Evolutionary conservation across 2,797 vertebrate genomes (phyloP), one percentile per base, ranked within the genome.

Genomic region (Xyrichtys novacula): DNA sequence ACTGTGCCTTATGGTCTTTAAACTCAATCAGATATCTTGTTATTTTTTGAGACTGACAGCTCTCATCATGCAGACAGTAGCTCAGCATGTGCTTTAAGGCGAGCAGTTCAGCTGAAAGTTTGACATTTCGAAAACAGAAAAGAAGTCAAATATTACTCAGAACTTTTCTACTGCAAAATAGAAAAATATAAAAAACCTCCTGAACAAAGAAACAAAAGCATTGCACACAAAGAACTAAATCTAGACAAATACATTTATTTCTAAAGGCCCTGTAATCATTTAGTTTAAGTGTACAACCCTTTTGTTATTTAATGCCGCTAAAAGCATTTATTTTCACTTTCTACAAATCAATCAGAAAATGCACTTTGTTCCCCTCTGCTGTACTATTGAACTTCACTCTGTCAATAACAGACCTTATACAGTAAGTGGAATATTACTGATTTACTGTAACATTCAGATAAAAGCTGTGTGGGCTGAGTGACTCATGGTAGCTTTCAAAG

Each of bases 381-480:
- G 20, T 14, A 22, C 31, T 56, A 59, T 3, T 28, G 20, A 46
- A 61, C 19, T 47, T 16, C 53, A 29, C 25, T 49, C 57, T 66
- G 46, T 55, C 71, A 66, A 54, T 10, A 72, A 34, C 32, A 9
- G 66, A 78, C 65, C 52, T 60, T 62, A 23, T 65, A 80, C 62
- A 76, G 71, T 72, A 61, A 80, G 53, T 73, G 50, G 34, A 65
- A 76, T 83, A 75, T 78, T 76, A 74, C 55, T 73, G 52, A 59
- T 77, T 75, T 62, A 78, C 78, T 49, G 43, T 75, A 74, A 53
- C 65, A 58, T 71, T 84, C 23, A 64, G 49, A 81, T 67, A 54
- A 84, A 81, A 42, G 39, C 38, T 62, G 84, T 70, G 67, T 85
- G 74, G 81, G 84, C 55, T 43, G 79, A 63, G 17, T 90, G 77